Percentiles rank a stretch among this genome's conserved stretches.
These are phyloP conservation scores for Clarias pachynema DNA, from an alignment of 2,797 vertebrate genomes.

Conservation along the genomic window DNA sequence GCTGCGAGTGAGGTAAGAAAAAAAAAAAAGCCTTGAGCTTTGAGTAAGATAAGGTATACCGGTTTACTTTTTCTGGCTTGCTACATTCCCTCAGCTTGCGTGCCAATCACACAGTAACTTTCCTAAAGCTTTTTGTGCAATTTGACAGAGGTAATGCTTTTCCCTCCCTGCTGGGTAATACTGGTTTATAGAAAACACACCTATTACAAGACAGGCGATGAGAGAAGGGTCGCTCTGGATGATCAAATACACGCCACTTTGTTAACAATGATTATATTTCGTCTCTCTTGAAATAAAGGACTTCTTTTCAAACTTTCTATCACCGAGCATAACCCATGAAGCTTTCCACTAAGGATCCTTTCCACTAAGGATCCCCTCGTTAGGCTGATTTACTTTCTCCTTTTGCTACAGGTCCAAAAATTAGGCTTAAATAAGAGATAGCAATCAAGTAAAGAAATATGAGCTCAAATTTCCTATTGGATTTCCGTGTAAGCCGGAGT, in stretches of 20 bases:
- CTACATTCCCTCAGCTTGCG: constrained; percentile 35
- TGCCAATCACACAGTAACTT: constrained; percentile 45
- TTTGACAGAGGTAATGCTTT: constrained; percentile 42
- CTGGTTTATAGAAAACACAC: constrained; percentile 36
- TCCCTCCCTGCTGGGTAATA: constrained; percentile 24
- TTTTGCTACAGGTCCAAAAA: neutral
- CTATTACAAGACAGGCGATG: constrained; percentile 23
- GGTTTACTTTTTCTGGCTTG: constrained; percentile 22
- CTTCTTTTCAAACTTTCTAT: neutral
- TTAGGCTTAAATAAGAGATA: neutral
- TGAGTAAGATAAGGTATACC: constrained; percentile 52
- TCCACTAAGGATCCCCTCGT: neutral
- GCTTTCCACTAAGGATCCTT: neutral
- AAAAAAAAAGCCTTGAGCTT: constrained; percentile 44
- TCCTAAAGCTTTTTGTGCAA: constrained; percentile 36
- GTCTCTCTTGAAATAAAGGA: neutral
- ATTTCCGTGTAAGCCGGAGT: constrained; percentile 29
- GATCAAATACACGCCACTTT: constrained; percentile 10
- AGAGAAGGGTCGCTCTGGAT: neutral
- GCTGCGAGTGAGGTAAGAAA: constrained; percentile 25
- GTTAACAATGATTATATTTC: neutral
- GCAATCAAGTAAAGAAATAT: constrained; percentile 11
- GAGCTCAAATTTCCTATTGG: constrained; percentile 25
- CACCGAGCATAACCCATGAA: neutral
- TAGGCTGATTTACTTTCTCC: constrained; percentile 11